Percentiles rank a stretch among this genome's conserved stretches.
Conservation (phyloP, 2,113 vertebrate species). For the Regulus satrapa region DNA sequence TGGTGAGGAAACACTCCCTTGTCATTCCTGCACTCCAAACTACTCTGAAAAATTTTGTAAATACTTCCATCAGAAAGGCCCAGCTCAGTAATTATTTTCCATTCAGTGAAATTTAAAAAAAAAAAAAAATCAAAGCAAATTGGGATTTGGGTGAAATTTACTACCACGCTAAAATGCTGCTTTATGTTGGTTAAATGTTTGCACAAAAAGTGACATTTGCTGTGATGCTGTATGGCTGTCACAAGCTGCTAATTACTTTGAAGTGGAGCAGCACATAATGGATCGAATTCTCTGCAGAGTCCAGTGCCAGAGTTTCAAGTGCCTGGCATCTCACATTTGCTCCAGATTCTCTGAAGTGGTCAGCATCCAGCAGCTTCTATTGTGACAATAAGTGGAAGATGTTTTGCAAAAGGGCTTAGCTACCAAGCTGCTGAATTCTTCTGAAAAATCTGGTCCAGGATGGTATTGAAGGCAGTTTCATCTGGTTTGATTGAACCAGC, state of each 20-base stretch:
- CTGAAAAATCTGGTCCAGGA: constrained; percentile 64
- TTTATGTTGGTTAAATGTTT: constrained; percentile 62
- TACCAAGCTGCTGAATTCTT: constrained; percentile 58
- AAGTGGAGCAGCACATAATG: constrained; percentile 59
- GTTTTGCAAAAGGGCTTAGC: constrained; percentile 61
- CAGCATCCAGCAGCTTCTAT: constrained; percentile 64
- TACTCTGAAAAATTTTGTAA: background rate
- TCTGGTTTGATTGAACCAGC: constrained; percentile 48
- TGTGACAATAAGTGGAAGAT: constrained; percentile 64
- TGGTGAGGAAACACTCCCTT: background rate
- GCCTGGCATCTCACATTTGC: constrained; percentile 51
- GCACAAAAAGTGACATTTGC: constrained; percentile 66
- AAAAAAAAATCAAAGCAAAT: constrained; percentile 29
- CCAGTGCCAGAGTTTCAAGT: constrained; percentile 55
- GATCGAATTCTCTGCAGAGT: constrained; percentile 42
- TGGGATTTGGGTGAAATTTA: constrained; percentile 43
- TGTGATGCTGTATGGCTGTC: constrained; percentile 54
- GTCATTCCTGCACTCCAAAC: background rate
- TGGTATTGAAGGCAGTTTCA: constrained; percentile 58
- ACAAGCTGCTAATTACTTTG: constrained; percentile 53
- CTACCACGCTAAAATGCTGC: constrained; percentile 2
- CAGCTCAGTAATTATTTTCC: background rate
- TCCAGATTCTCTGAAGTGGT: constrained; percentile 65
- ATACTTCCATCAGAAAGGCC: constrained; percentile 2
- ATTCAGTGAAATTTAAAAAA: constrained; percentile 35